phyloP scores from a whole-genome alignment of 2,888 invertebrate genomes.

The Pegoplata infirma region DNA sequence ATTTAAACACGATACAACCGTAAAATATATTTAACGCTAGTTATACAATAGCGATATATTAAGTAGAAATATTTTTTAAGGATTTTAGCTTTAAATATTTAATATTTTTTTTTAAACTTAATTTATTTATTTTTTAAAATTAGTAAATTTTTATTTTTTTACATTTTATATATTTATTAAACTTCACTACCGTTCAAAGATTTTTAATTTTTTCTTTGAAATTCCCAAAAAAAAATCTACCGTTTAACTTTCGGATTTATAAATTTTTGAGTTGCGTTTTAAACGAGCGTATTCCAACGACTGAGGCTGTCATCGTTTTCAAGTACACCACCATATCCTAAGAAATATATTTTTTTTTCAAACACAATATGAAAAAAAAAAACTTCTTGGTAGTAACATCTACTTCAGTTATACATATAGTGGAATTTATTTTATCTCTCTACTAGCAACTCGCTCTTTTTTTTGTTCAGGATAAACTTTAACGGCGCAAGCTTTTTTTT shows the following conservation, averaged over 20 bases:
- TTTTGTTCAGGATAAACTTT: not conserved
- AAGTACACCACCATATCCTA: conserved; percentile 47
- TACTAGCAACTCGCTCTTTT: conserved; percentile 2
- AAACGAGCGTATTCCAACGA: conserved; percentile 75
- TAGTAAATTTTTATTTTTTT: conserved; percentile 17
- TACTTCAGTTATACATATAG: not conserved
- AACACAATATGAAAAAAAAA: conserved; percentile 5
- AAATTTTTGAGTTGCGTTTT: conserved; percentile 67
- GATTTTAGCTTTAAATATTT: conserved; percentile 1
- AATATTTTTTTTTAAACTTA: not conserved
- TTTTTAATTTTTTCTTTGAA: not conserved
- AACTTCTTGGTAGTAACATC: not conserved
- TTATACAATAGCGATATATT: too few relatives aligned
- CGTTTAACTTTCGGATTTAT: conserved; percentile 40
- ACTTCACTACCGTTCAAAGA: not conserved
- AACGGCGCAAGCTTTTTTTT: conserved; percentile 23
- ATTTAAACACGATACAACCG: not conserved
- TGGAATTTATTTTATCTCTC: conserved; percentile 15
- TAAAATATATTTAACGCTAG: not conserved
- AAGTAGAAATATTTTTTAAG: not conserved
- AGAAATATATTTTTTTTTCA: conserved; percentile 4
- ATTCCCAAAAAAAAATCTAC: conserved; percentile 1
- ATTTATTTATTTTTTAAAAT: conserved; percentile 7
- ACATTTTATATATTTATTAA: not conserved
- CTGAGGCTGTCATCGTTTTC: conserved; percentile 67